phyloP scores from a whole-genome alignment of 2,113 vertebrate genomes.

The Zapornia atra region DNA sequence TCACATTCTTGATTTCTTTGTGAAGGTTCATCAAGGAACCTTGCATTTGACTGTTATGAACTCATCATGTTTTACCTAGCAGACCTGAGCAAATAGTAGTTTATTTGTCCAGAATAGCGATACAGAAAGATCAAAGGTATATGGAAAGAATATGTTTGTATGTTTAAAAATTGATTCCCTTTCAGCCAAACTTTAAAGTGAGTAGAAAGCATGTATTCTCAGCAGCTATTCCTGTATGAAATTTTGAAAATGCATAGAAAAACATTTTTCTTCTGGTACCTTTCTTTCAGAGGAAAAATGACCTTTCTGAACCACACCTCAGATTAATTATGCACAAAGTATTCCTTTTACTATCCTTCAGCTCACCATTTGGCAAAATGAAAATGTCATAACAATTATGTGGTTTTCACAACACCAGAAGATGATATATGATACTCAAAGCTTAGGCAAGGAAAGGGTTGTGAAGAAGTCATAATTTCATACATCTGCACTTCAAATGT shows the following conservation, averaged over 20 bases:
- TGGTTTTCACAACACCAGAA: neutral
- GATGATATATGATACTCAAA: neutral
- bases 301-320: neutral
- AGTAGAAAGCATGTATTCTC: neutral
- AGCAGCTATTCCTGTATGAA: neutral
- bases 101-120: neutral
- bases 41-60: neutral
- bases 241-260: neutral
- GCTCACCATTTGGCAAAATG: neutral
- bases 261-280: neutral
- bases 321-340: neutral
- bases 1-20: neutral
- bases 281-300: neutral
- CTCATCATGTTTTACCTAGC: neutral
- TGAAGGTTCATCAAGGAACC: neutral
- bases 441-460: neutral
- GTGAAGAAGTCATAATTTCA: neutral
- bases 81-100: neutral
- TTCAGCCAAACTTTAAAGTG: neutral
- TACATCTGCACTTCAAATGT: neutral
- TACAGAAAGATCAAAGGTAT: neutral
- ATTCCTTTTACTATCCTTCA: neutral
- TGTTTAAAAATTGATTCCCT: neutral
- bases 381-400: neutral
- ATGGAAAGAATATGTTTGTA: neutral